Base-by-base conservation (phyloP, 2,888 invertebrate species). In the Campopleginae sp. region DNA sequence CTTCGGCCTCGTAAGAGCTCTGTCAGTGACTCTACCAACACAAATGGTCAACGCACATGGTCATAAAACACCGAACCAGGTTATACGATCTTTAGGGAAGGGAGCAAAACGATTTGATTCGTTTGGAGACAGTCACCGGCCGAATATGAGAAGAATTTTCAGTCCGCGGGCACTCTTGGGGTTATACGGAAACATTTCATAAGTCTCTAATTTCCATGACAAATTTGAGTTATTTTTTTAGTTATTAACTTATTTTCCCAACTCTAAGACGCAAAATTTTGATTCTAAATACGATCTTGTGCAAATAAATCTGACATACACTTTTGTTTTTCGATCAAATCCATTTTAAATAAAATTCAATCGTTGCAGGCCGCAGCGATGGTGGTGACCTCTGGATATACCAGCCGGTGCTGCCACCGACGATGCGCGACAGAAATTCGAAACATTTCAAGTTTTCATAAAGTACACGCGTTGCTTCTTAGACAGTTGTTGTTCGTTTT, bases 11-110 rank as follows among this genome's bases (percentile, higher is more conserved):
- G 76, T 42, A 17, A 27, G 31, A 31, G 46, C 58, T 19, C 70
- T 58, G 58, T 58, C 46, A 54, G 27, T 38, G 38, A 10, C 42
- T 33, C 58, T 42, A 58, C 58, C 51, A 51, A 19, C 7, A 23
- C 42, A 54, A 33, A 14, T 17, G 42, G 54, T 54, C 23, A 48
- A 68, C 58, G 72, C 72, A 72, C 72, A 58, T 72, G 72, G 72
- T 58, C 38, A 72, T 51, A 23, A 33, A 71, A 31, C 46, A 51
- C 33, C 71, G 14, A 48, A 33, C 58, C 27, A 31, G 33, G 51
- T 71, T 51, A 38, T 33, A 51, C 33, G 51, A 31, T 51, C n/a
- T 33, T 27, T 2, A 19, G 31, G 71, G 71, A 12, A 51, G 51
- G 71, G 51, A 23, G n/a, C 17, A 23, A 33, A 10, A 14, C 58